Base-by-base conservation (phyloP, 2,888 invertebrate species). In the Harpagoxenus sublaevis region DNA sequence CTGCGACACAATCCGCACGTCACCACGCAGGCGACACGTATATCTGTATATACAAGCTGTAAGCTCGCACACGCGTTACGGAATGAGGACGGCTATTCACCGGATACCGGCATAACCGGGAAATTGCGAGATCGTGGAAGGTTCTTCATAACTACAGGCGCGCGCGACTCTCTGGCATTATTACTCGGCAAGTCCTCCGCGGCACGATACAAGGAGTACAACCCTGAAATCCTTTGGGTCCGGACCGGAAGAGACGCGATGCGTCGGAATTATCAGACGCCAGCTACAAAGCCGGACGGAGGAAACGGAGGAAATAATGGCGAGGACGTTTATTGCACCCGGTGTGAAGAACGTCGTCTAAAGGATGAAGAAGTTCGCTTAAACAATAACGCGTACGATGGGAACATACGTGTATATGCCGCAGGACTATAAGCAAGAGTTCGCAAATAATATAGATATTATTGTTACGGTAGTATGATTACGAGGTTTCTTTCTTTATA, bases 121-220 rank as follows among this genome's bases (percentile, higher is more conserved):
- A 88, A 88, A 88, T 88, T 88, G 87, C 87, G 82, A 87, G 75
- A 75, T 83, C 78, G 83, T 28, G 79, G 84, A 82, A 85, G 86
- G 82, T 86, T 78, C 75, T 83, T 86, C 88, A 74, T 81, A 87
- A 85, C 88, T 82, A 82, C 73, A 57, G 73, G 45, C 57, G 51
- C 35, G 51, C 68, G 35, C 75, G 31, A 60, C 66, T 83, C 45
- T 55, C 68, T 57, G 78, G 42, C 82, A 86, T 88, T 88, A 86
- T 88, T 88, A 86, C 86, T 81, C 84, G 81, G 48, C 57, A 51
- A 85, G 78, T 78, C 63, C 81, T 83, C 68, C 73, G 57, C 78
- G 60, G 55, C 60, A 75, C 68, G 82, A 77, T 84, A 71, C 85
- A 82, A 84, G 83, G 74, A 70, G 71, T 55, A 55, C 62, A 66